Evolutionary conservation across 2,888 invertebrate species (phyloP).

Genomic region (Pterobdella sp.): DNA sequence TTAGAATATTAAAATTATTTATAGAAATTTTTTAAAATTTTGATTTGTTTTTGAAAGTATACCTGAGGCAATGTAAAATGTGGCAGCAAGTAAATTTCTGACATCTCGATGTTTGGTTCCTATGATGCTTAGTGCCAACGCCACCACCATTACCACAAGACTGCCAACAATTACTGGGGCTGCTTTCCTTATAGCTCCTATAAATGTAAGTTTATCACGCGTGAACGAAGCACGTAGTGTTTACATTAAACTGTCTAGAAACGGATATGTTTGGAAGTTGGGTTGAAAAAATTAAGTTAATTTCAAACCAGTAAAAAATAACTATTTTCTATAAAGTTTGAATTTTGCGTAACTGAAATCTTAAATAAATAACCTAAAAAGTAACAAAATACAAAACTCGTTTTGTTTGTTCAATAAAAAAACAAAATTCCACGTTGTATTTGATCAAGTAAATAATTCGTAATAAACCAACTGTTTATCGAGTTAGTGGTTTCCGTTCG

Average conservation of each 20-base stretch:
- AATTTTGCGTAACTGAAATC: neutral
- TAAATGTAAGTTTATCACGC: neutral
- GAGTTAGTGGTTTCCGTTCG: conserved; percentile 29
- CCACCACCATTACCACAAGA: conserved; percentile 43
- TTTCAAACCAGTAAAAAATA: neutral
- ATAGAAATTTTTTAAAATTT: neutral
- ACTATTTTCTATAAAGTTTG: neutral
- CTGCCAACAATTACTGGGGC: conserved; percentile 45
- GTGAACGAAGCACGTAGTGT: neutral
- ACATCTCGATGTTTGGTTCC: conserved; percentile 44
- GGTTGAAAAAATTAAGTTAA: neutral
- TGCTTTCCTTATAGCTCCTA: conserved; percentile 44
- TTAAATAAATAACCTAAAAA: neutral
- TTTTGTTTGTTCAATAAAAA: no score
- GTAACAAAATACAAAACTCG: neutral
- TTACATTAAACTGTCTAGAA: neutral
- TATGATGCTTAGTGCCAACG: conserved; percentile 43
- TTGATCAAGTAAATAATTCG: neutral
- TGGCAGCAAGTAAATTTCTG: conserved; percentile 45
- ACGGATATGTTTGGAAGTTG: neutral
- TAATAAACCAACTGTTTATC: conserved; percentile 18
- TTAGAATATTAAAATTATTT: no score
- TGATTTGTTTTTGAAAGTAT: neutral
- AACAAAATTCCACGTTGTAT: no score
- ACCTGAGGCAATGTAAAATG: conserved; percentile 46